Percentiles rank a stretch among this genome's conserved stretches.
phyloP scores from a whole-genome alignment of 2,113 vertebrate genomes.

The Actinemys pallida region DNA sequence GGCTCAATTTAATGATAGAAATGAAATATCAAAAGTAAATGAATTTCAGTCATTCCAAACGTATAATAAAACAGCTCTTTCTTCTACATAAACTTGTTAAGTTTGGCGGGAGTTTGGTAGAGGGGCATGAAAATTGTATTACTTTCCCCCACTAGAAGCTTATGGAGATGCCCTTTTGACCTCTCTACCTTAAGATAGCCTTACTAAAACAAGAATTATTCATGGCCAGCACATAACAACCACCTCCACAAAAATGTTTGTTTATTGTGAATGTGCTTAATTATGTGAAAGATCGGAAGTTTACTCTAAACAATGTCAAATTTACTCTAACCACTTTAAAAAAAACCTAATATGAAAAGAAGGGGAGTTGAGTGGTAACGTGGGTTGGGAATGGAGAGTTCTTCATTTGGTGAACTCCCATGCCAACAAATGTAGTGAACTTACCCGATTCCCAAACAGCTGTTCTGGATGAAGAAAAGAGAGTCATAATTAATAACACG shows the following conservation, averaged over 20 bases:
- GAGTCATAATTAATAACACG: slow-evolving; percentile 83
- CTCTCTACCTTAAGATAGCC: neutral
- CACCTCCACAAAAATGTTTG: fast-evolving
- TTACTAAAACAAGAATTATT: neutral
- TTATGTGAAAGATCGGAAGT: fast-evolving
- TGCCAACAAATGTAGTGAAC: slow-evolving; percentile 55
- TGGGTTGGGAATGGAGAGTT: slow-evolving; percentile 3
- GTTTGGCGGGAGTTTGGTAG: slow-evolving; percentile 53
- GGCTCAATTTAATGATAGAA: slow-evolving; percentile 77
- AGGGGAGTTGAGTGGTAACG: neutral
- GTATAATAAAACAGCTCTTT: slow-evolving; percentile 46
- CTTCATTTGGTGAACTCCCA: slow-evolving; percentile 35
- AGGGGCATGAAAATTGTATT: neutral
- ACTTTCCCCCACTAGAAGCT: neutral
- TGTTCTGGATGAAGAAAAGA: slow-evolving; percentile 77
- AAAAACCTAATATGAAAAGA: neutral
- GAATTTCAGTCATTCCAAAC: slow-evolving; percentile 70
- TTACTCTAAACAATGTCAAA: neutral
- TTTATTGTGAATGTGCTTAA: fast-evolving
- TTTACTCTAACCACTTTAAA: neutral
- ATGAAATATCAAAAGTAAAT: slow-evolving; percentile 77
- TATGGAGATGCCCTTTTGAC: slow-evolving; percentile 32
- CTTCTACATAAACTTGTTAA: neutral
- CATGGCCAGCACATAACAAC: neutral
- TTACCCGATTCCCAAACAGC: slow-evolving; percentile 77